phyloP scores from a whole-genome alignment of 2,888 invertebrate genomes.

The Apamea crenata region DNA sequence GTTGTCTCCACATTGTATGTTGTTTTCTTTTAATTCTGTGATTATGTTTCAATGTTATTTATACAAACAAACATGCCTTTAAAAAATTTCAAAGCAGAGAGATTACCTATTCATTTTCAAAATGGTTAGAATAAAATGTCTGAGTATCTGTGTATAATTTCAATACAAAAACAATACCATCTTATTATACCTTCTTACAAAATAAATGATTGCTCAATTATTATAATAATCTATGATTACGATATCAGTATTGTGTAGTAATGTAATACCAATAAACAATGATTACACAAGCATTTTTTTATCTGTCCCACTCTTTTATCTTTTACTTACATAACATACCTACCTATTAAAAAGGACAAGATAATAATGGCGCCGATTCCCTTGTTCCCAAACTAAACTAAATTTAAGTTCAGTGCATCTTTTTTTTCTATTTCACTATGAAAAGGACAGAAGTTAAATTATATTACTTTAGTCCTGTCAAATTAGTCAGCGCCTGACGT shows the following conservation, averaged over 20 bases:
- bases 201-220: conserved; percentile 52
- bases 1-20: not conserved
- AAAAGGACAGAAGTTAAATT: no score
- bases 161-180: no score
- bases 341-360: no score
- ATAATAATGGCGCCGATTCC: no score
- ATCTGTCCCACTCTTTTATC: conserved; percentile 7
- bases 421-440: no score
- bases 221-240: conserved; percentile 31
- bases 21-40: not conserved
- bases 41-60: not conserved
- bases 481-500: no score
- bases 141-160: not conserved
- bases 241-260: conserved; percentile 26
- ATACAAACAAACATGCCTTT: not conserved
- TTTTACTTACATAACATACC: no score
- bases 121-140: not conserved
- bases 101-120: not conserved
- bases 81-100: not conserved
- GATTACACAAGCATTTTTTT: conserved; percentile 22
- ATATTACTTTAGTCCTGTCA: no score
- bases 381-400: no score
- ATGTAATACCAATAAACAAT: conserved; percentile 36
- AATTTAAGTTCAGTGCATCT: no score
- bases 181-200: not conserved